Evolutionary conservation across 2,113 vertebrate genomes (phyloP).

Genomic region (Charina bottae): DNA sequence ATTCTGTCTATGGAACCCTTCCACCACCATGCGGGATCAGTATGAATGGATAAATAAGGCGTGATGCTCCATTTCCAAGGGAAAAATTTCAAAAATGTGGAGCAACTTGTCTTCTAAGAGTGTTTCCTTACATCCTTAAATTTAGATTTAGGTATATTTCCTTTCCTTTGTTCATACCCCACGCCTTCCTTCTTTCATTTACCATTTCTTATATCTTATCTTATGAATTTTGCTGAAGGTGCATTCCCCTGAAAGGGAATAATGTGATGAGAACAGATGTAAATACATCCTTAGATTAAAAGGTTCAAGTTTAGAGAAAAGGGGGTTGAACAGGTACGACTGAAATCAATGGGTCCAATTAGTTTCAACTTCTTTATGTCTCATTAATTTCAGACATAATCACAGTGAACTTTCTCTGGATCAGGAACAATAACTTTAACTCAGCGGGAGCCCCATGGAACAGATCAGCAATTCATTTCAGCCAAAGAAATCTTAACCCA

Average conservation of each 20-base stretch:
- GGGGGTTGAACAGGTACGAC: background rate
- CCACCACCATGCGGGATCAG: no score
- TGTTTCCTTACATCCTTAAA: no score
- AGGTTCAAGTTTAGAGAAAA: background rate
- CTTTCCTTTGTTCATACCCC: no score
- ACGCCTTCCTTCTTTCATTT: background rate
- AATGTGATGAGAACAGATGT: background rate
- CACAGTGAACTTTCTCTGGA: background rate
- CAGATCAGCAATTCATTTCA: background rate
- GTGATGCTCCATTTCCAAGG: background rate
- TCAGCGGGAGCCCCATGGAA: background rate
- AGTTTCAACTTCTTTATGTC: background rate
- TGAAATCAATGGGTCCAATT: background rate
- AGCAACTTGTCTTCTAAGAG: background rate
- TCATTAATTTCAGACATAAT: background rate
- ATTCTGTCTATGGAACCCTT: no score
- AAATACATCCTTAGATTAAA: background rate
- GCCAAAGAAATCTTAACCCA: background rate
- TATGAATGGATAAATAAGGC: no score
- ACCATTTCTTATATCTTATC: background rate
- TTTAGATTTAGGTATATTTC: background rate
- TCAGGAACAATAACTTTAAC: background rate
- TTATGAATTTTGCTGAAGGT: background rate
- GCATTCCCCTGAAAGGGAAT: background rate
- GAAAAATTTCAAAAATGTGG: background rate